These are phyloP conservation scores for Sebastes reedi DNA, from an alignment of 2,797 vertebrate genomes.

Conservation along the genomic window DNA sequence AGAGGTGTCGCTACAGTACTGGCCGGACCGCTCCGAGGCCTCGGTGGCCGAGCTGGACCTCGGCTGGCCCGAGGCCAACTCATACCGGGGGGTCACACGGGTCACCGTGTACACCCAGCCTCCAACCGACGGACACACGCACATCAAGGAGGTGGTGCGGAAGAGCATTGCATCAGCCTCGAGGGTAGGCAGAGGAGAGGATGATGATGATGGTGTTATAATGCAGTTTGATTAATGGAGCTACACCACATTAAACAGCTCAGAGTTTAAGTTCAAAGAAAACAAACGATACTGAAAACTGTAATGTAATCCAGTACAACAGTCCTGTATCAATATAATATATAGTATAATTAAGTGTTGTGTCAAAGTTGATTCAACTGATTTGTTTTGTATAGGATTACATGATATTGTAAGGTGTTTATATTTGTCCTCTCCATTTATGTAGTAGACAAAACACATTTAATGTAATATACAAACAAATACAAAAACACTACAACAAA, in stretches of 20 bases:
- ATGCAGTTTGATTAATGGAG: background rate
- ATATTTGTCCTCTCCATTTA: background rate
- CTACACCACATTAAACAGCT: background rate
- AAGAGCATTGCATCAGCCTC: slow-evolving; percentile 93
- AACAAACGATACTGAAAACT: background rate
- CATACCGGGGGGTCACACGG: slow-evolving; percentile 94
- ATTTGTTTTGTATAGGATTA: background rate
- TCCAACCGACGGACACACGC: slow-evolving; percentile 88
- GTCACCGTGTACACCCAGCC: slow-evolving; percentile 96
- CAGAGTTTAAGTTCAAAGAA: background rate
- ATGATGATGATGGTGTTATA: background rate
- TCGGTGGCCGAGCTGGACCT: slow-evolving; percentile 94
- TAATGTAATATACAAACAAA: background rate
- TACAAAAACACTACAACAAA: background rate
- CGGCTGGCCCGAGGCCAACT: slow-evolving; percentile 92
- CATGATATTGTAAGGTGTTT: background rate
- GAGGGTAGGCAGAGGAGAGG: slow-evolving; percentile 80
- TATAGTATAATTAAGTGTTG: background rate
- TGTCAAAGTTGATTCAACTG: background rate
- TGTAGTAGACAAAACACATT: background rate
- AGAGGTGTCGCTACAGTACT: slow-evolving; percentile 91
- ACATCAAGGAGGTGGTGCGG: slow-evolving; percentile 97
- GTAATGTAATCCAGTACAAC: background rate
- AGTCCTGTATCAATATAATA: background rate
- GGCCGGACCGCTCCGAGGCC: slow-evolving; percentile 93